phyloP scores from a whole-genome alignment of 2,797 vertebrate genomes.

The Scyliorhinus canicula region DNA sequence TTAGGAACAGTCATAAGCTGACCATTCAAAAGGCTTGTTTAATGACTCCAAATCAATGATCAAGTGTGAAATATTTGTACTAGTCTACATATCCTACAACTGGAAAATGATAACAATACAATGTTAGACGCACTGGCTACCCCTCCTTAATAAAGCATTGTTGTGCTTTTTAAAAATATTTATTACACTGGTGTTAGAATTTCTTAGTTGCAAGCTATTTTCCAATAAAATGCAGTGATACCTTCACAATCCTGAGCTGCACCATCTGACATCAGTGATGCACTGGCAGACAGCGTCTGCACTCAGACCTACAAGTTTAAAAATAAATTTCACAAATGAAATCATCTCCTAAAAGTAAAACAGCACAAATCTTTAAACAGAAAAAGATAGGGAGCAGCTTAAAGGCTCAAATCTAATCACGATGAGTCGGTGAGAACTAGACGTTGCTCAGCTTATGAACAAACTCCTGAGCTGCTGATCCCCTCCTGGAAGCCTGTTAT shows the following conservation, averaged over 20 bases:
- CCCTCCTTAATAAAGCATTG: neutral
- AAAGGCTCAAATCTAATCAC: neutral
- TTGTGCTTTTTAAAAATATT: neutral
- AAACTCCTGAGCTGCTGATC: neutral
- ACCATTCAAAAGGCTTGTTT: neutral
- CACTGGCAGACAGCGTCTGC: neutral
- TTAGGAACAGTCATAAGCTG: too few species aligned
- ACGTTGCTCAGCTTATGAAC: neutral
- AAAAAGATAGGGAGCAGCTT: neutral
- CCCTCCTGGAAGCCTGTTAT: neutral
- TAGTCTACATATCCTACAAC: neutral
- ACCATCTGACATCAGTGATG: neutral
- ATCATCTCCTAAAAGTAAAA: neutral
- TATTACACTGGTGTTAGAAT: neutral
- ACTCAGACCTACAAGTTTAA: neutral
- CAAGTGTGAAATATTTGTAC: neutral
- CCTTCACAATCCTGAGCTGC: neutral
- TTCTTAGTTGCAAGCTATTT: neutral
- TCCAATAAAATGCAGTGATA: neutral
- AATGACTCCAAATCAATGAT: slow-evolving; percentile 31
- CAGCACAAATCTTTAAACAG: neutral
- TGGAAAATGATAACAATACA: slow-evolving; percentile 1
- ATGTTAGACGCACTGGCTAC: neutral
- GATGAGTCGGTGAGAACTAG: neutral
- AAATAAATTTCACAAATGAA: slow-evolving; percentile 1